Evolutionary conservation across 2,113 vertebrate genomes (phyloP), one percentile per base, ranked within the genome.

Genomic region (Cnemophilus loriae): DNA sequence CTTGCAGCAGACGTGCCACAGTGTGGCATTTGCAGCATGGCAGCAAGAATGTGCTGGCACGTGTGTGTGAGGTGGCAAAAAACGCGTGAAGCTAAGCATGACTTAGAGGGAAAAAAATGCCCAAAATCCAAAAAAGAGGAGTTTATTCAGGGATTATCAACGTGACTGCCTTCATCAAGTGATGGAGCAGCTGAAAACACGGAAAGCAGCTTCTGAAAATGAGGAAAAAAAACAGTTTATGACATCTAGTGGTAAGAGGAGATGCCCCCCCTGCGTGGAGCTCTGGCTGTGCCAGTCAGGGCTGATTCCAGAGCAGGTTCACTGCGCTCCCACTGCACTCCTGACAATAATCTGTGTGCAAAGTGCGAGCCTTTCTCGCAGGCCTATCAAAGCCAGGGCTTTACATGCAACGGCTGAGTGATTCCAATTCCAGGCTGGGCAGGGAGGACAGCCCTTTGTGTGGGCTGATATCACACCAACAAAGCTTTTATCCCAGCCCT

Each of bases 181-280:
- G 64, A 74, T 53, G 57, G 22, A 67, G 89, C 61, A 41, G 10
- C 74, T 87, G 74, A 53, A 46, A 77, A 5, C 53, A 47, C 12
- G 1, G 85, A 50, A 69, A 80, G 39, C 53, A 64, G n/a, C 64
- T 50, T 74, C 46, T 55, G 68, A 75, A 81, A 89, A 33, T 4
- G 56, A 59, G n/a, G 11, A 11, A 77, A 23, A 59, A 59, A 39
- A 4, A 0, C 28, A 13, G 5, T 83, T 87, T 80, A 1, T 96
- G 96, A 94, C 96, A 96, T 75, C 96, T 95, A 86, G 95, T 57
- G 96, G 96, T 32, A 17, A 52, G 52, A 84, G 84, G 26, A 63
- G 81, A 52, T 7, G 26, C 3, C 24, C 22, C 19, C 41, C 10
- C 18, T 5, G 17, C 1, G 3, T 6, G 63, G 37, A 59, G 53